Evolutionary conservation across 2,797 vertebrate species (phyloP).

Genomic region (Sebastes matsubarae): DNA sequence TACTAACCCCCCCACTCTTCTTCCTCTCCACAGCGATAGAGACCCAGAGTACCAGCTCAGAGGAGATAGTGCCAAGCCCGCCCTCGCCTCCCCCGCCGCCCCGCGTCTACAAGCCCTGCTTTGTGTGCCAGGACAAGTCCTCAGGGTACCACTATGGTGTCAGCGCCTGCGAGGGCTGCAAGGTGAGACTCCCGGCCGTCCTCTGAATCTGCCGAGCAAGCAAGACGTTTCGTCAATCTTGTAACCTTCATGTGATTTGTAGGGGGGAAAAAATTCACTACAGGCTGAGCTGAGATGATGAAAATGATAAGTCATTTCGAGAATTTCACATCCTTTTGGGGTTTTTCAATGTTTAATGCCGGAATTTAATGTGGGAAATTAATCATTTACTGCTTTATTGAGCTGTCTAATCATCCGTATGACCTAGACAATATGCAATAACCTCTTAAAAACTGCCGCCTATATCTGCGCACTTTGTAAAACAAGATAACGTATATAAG

Average conservation of each 20-base stretch:
- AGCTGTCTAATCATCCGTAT: neutral
- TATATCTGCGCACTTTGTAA: neutral
- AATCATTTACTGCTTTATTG: neutral
- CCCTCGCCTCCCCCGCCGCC: slow-evolving; percentile 92
- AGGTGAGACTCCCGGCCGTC: slow-evolving; percentile 82
- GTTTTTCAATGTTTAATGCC: slow-evolving; percentile 28
- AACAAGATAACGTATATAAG: slow-evolving; percentile 13
- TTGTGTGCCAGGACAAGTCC: slow-evolving; percentile 96
- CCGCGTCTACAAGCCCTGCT: slow-evolving; percentile 95
- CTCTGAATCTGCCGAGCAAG: slow-evolving; percentile 64
- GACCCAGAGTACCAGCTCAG: slow-evolving; percentile 93
- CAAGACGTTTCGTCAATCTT: slow-evolving; percentile 53
- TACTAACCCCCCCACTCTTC: slow-evolving; percentile 44
- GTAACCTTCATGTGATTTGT: slow-evolving; percentile 41
- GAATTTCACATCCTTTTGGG: slow-evolving; percentile 12
- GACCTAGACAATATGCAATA: neutral
- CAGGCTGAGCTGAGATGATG: neutral
- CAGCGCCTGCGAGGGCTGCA: slow-evolving; percentile 96
- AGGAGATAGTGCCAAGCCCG: slow-evolving; percentile 93
- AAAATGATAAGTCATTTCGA: slow-evolving; percentile 17
- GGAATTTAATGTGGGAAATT: neutral
- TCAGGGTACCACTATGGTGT: slow-evolving; percentile 96
- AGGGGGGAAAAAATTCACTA: neutral
- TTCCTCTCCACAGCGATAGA: slow-evolving; percentile 84
- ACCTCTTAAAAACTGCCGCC: neutral